Base-by-base conservation (phyloP, 2,797 vertebrate genomes). In the Phoebastria nigripes region DNA sequence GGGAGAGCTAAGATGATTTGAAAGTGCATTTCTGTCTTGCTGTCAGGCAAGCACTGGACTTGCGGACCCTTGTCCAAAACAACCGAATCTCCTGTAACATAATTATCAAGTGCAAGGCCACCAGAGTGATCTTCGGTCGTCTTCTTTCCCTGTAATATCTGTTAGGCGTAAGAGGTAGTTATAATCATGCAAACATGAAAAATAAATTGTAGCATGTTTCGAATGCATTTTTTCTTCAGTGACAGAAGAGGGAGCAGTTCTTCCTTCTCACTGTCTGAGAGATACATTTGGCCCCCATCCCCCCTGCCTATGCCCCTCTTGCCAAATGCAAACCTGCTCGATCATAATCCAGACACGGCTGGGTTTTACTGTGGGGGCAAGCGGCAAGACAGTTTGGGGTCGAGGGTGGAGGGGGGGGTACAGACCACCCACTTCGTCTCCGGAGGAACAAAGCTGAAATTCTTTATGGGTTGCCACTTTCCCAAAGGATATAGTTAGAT, bases 161-260 rank as follows among this genome's bases (percentile, higher is more conserved):
- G 26, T 41, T 78, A 2, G 17, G 33, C 0, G 0, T 44, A 26
- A 59, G 69, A 67, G 62, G 39, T 21, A 77, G 93, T 72, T 79
- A 85, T 5, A 84, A 37, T 21, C 21, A 11, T 11, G 55, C 22
- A 58, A 84, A 85, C 39, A 39, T 1, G 65, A 59, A 66, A 67
- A 91, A 61, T 33, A 61, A 62, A 71, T 12, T 3, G 12, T 10
- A 73, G 44, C 15, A 0, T 5, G 24, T 89, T 94, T 93, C 83
- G 42, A 35, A 39, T 17, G 95, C 67, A 22, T 55, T 95, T 95
- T 96, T 95, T 89, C 89, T 76, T 51, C 70, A 35, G 72, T 79
- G 97, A 97, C 98, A 98, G 98, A 98, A 98, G 98, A 98, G 98
- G 98, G 98, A 98, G 98, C 98, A 98, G 90, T 98, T 97, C 97